phyloP scores from a whole-genome alignment of 2,113 vertebrate species.

The Phrynosoma blainvillii region DNA sequence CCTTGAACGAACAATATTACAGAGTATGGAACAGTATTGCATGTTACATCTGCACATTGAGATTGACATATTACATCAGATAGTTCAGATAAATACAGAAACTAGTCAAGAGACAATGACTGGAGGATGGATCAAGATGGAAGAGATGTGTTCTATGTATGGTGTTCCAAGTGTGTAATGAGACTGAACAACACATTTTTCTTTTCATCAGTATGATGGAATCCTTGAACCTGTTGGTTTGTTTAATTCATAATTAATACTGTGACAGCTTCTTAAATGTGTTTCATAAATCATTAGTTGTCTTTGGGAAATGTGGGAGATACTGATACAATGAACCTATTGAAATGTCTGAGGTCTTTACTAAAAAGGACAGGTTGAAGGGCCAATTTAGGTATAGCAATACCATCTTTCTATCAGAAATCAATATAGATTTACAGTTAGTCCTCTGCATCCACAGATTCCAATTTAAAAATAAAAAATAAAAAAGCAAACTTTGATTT shows the following conservation, averaged over 20 bases:
- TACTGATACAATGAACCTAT: not conserved
- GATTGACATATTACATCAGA: not conserved
- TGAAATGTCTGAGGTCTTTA: not conserved
- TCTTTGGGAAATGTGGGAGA: conserved; percentile 15
- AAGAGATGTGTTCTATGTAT: not conserved
- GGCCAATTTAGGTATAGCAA: not conserved
- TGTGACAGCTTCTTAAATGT: not conserved
- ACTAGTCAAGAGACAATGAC: not conserved
- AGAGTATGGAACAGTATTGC: not conserved
- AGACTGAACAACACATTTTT: not conserved
- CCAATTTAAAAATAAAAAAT: too few species aligned
- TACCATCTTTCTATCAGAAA: too few species aligned
- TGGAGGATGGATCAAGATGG: not conserved
- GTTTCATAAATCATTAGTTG: conserved; percentile 46
- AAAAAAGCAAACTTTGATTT: too few species aligned
- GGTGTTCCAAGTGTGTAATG: not conserved
- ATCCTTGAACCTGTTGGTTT: not conserved
- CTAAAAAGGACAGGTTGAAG: not conserved
- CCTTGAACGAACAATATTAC: not conserved
- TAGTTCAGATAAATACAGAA: conserved; percentile 34
- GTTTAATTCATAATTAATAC: not conserved
- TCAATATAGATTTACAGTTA: too few species aligned
- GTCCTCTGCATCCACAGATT: too few species aligned
- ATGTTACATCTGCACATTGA: not conserved
- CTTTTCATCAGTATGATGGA: not conserved